These are phyloP conservation scores for Microctenopoma lineatum DNA, from an alignment of 2,797 vertebrate species.

Conservation along the genomic window DNA sequence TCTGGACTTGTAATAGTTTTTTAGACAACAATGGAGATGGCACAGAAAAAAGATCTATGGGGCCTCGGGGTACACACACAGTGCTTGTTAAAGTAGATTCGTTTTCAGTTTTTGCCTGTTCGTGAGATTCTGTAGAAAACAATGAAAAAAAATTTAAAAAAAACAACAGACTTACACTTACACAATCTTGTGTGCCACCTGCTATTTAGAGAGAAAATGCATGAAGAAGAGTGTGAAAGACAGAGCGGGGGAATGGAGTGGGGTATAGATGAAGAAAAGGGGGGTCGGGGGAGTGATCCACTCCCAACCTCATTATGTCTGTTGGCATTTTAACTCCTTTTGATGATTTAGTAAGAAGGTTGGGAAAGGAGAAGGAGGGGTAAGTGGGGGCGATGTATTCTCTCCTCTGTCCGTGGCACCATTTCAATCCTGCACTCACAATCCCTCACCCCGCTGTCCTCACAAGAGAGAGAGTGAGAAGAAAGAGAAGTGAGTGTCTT, in stretches of 20 bases:
- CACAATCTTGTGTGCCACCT: not conserved
- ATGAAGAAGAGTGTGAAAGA: constrained; percentile 15
- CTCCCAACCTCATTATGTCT: constrained; percentile 84
- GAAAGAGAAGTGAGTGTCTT: constrained; percentile 69
- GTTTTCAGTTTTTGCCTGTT: not conserved
- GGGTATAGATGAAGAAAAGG: constrained; percentile 42
- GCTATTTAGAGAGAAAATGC: constrained; percentile 15
- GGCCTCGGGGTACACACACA: not conserved
- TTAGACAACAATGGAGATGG: not conserved
- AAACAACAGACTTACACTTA: not conserved
- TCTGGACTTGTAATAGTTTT: not conserved
- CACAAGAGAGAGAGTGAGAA: constrained; percentile 52
- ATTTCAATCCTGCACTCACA: constrained; percentile 61
- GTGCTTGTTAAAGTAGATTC: not conserved
- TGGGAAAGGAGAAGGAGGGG: constrained; percentile 54
- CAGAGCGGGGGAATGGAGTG: constrained; percentile 19
- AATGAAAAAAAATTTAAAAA: not conserved
- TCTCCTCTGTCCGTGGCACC: constrained; percentile 73
- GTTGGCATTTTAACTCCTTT: constrained; percentile 83
- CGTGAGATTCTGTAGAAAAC: not conserved
- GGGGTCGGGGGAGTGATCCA: constrained; percentile 40
- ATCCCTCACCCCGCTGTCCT: constrained; percentile 51
- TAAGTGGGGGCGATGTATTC: constrained; percentile 51
- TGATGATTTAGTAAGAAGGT: constrained; percentile 81
- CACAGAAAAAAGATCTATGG: not conserved